A percentile compares a stretch with the other conserved stretches of the same genome.
Evolutionary conservation across 92 coral and sea anemone species (phyloP).

Genomic region (Muricea muricata): DNA sequence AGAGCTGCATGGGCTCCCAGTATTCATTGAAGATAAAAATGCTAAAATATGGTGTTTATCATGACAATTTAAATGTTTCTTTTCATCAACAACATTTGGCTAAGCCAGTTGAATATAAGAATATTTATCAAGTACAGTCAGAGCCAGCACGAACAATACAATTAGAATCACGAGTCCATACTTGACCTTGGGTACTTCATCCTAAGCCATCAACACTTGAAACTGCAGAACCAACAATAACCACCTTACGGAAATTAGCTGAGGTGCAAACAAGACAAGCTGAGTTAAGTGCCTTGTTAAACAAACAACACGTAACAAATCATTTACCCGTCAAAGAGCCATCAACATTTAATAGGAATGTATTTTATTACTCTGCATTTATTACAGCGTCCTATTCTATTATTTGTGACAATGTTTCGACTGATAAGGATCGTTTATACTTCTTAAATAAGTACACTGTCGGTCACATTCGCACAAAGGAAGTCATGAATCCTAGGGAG

Average conservation of each 20-base stretch:
- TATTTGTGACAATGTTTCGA: background rate
- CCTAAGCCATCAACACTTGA: too few relatives aligned
- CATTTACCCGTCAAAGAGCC: background rate
- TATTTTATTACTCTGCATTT: background rate
- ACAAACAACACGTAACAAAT: background rate
- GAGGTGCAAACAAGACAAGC: background rate
- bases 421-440: background rate
- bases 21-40: too few relatives aligned
- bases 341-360: background rate
- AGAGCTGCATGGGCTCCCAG: too few relatives aligned
- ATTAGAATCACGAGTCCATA: too few relatives aligned
- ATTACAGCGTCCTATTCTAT: background rate
- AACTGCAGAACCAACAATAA: too few relatives aligned
- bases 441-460: constrained; percentile 47
- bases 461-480: constrained; percentile 57
- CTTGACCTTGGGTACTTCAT: too few relatives aligned
- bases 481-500: constrained; percentile 45
- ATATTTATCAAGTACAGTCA: background rate
- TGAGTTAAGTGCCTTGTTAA: background rate
- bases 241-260: too few relatives aligned
- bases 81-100: too few relatives aligned
- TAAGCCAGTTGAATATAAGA: too few relatives aligned
- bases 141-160: too few relatives aligned
- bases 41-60: too few relatives aligned
- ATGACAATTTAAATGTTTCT: too few relatives aligned